Evolutionary conservation across 37 sponge, comb jelly and placozoan genomes (phyloP).

Genomic region (Chondrilla cf. caribensis): DNA sequence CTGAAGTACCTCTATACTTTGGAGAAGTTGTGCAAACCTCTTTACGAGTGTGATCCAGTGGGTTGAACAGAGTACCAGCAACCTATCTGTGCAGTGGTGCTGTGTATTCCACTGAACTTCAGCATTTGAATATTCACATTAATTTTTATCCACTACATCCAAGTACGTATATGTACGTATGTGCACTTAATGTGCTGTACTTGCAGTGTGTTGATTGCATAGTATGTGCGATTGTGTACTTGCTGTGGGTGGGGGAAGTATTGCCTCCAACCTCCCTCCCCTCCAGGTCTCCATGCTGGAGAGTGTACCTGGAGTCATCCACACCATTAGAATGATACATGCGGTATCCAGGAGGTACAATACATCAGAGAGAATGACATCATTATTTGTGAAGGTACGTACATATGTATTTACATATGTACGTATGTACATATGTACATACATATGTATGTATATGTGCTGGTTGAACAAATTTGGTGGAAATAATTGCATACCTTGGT

Average conservation of each 20-base stretch:
- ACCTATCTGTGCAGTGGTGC: neutral
- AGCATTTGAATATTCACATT: too few relatives aligned
- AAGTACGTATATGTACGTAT: too few relatives aligned
- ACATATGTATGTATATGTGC: too few relatives aligned
- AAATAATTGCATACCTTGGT: too few relatives aligned
- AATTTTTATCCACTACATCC: neutral
- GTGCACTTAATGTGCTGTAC: too few relatives aligned
- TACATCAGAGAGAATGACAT: conserved; percentile 95
- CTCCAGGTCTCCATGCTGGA: conserved; percentile 74
- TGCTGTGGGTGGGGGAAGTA: too few relatives aligned
- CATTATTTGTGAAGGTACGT: conserved; percentile 90
- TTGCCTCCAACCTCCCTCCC: too few relatives aligned
- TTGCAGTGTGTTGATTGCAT: too few relatives aligned
- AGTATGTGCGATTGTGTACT: too few relatives aligned
- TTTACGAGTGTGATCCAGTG: conserved; percentile 75
- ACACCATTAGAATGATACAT: conserved; percentile 92
- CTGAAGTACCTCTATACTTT: conserved; percentile 81
- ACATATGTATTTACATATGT: neutral
- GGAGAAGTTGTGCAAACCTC: conserved; percentile 78
- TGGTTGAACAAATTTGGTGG: too few relatives aligned
- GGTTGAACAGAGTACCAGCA: conserved; percentile 20
- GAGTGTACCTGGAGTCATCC: conserved; percentile 76
- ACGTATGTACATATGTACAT: neutral
- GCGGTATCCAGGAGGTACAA: conserved; percentile 87
- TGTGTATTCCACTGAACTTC: too few relatives aligned